Conservation (phyloP, 2,797 vertebrate species). For the Myripristis jacobus region DNA sequence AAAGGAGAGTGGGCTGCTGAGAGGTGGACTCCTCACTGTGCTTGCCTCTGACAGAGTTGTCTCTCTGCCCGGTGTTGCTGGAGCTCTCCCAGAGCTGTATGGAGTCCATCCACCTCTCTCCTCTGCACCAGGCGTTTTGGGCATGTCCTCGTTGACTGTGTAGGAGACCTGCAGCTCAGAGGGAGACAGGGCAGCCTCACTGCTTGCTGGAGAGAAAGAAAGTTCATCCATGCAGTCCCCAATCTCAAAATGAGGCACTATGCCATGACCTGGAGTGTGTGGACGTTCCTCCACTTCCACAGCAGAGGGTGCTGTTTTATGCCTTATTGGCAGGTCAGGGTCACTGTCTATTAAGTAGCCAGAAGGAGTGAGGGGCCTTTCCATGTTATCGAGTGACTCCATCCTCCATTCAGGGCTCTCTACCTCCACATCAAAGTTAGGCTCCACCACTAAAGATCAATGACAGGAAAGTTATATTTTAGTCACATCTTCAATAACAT, state of each 20-base stretch:
- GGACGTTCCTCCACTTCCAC: slow-evolving; percentile 85
- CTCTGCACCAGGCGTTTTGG: slow-evolving; percentile 89
- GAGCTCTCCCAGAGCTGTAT: slow-evolving; percentile 83
- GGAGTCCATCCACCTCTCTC: slow-evolving; percentile 78
- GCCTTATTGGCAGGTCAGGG: slow-evolving; percentile 77
- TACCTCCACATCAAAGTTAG: slow-evolving; percentile 65
- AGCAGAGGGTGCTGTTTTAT: slow-evolving; percentile 74
- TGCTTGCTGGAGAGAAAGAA: slow-evolving; percentile 62
- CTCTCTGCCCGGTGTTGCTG: slow-evolving; percentile 86
- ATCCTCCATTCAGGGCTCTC: slow-evolving; percentile 73
- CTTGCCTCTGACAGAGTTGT: slow-evolving; percentile 77
- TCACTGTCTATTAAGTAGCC: slow-evolving; percentile 83
- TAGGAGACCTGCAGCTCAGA: slow-evolving; percentile 71
- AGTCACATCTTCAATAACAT: not conserved
- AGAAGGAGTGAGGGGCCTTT: slow-evolving; percentile 81
- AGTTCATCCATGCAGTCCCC: slow-evolving; percentile 75
- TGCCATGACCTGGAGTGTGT: slow-evolving; percentile 86
- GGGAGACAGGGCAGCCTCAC: slow-evolving; percentile 36
- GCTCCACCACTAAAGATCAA: slow-evolving; percentile 57
- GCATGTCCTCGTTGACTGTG: slow-evolving; percentile 84
- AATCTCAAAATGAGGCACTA: slow-evolving; percentile 72
- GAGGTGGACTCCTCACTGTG: slow-evolving; percentile 55
- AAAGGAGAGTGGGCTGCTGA: slow-evolving; percentile 52
- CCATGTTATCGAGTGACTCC: slow-evolving; percentile 57
- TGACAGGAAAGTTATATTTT: slow-evolving; percentile 1